Base-by-base conservation (phyloP, 2,113 vertebrate species). In the Amphiprion percula region DNA sequence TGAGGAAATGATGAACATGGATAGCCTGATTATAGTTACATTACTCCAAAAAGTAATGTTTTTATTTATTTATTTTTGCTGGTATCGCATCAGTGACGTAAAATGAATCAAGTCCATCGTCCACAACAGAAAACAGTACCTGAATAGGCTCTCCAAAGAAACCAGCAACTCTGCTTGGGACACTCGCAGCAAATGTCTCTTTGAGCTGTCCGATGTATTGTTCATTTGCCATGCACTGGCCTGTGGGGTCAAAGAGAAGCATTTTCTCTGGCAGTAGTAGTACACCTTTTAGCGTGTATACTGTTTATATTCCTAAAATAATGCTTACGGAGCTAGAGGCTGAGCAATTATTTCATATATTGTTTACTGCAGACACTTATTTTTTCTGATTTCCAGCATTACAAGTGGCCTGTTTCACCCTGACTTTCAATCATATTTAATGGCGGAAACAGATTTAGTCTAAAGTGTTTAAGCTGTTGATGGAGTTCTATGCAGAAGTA, bases 91-190 rank as follows among this genome's bases (percentile, higher is more conserved):
- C 19, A 9, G 9, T 19, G 49, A 52, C 19, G 14, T 14, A 15
- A 15, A 44, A 44, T 44, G 1, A 15, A 8, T 41, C 39, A 41
- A 8, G 2, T 41, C 39, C 14, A 46, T 5, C 17, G 37, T 65
- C 4, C 2, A 53, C 24, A 28, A 19, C 24, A 65, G 4, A 50
- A 80, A 21, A 4, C 15, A 21, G 19, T 46, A 99, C 98, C 94
- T 99, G 97, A 87, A 99, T 97, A 3, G 98, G 96, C 82, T 99
- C 98, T 58, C 92, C 96, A 30, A 99, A 97, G 91, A 99, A 99
- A 71, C 94, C 97, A 74, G 97, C 98, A 17, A 99, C 90, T 39
- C 71, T 91, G 71, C 88, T 93, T 33, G 97, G 90, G 28, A 97
- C 95, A 0, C 92, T 92, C 0, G 97, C 97, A 15, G 58, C 91